Evolutionary conservation across 2,888 invertebrate species (phyloP).

Genomic region (Noctua pronuba): DNA sequence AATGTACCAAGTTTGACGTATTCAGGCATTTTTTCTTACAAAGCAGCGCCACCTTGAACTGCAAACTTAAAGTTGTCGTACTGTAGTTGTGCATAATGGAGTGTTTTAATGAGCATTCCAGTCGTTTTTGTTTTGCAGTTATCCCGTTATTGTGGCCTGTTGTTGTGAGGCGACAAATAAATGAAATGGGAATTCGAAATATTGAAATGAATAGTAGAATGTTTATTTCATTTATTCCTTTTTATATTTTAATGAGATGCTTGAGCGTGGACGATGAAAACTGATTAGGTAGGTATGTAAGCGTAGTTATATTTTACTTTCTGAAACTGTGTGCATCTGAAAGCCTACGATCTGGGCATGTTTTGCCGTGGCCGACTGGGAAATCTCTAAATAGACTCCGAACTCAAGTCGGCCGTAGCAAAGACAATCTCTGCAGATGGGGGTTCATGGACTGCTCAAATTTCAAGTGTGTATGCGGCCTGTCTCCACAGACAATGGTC

Average conservation of each 20-base stretch:
- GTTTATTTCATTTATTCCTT: background rate
- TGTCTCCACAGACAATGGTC: too few species aligned
- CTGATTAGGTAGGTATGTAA: background rate
- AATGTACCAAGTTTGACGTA: background rate
- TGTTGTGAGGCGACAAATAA: conserved; percentile 20
- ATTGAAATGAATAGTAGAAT: background rate
- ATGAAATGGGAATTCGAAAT: conserved; percentile 1
- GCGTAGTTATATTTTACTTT: background rate
- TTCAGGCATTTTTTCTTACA: background rate
- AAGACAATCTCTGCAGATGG: too few species aligned
- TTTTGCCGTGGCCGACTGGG: too few species aligned
- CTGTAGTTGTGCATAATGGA: conserved; percentile 32
- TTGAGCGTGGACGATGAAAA: background rate
- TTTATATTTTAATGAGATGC: background rate
- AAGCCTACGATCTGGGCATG: too few species aligned
- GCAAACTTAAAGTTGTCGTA: background rate
- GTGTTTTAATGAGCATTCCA: conserved; percentile 32
- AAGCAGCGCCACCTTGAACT: background rate
- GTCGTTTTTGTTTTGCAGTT: conserved; percentile 25
- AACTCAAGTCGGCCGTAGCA: too few species aligned
- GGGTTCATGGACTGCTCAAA: too few species aligned
- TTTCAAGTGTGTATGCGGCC: too few species aligned
- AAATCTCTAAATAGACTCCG: too few species aligned
- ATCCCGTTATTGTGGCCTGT: conserved; percentile 21
- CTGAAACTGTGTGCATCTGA: too few species aligned